Evolutionary conservation across 2,888 invertebrate species (phyloP), one percentile per base, ranked within the genome.

Genomic region (Euzophera pinguis): DNA sequence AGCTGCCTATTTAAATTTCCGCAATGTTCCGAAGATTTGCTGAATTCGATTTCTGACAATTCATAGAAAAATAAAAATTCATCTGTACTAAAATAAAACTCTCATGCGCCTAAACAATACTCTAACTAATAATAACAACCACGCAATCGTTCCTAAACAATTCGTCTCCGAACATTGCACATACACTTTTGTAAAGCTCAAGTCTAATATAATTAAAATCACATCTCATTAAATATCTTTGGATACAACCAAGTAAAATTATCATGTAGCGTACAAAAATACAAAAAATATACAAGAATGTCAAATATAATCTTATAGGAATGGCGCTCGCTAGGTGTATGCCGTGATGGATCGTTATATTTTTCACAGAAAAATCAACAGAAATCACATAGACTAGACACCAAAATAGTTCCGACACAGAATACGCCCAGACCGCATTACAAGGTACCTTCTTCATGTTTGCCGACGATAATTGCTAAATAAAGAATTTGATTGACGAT

Each of bases 181-280:
- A 72, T 80, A 81, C 77, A 84, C 84, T 84, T 84, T 85, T 75
- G 78, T 88, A 87, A 87, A 88, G 87, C 84, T 86, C 78, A 75
- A 79, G 57, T 77, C 71, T 82, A 84, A 75, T 79, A 81, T 83
- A 84, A 81, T 81, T 79, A 71, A 81, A 85, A 87, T 88, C 89
- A 89, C 88, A 88, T 87, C 72, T 83, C 73, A 75, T 86, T 87
- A 88, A 88, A 89, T 87, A 90, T 90, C 89, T 90, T 90, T 89
- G 89, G 89, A 77, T 83, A 78, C 75, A 81, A 87, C 88, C 88
- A 86, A 90, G 86, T 82, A 79, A 87, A 88, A 82, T 76, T 77
- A 82, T 73, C 59, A 69, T 74, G 79, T 78, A 85, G 81, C 84
- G 72, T 87, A 89, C 83, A 87, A 86, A 88, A 87, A 84, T 88